Percentiles rank a stretch among this genome's conserved stretches.
Conservation (phyloP, 2,888 invertebrate species). For the Plusia festucae region DNA sequence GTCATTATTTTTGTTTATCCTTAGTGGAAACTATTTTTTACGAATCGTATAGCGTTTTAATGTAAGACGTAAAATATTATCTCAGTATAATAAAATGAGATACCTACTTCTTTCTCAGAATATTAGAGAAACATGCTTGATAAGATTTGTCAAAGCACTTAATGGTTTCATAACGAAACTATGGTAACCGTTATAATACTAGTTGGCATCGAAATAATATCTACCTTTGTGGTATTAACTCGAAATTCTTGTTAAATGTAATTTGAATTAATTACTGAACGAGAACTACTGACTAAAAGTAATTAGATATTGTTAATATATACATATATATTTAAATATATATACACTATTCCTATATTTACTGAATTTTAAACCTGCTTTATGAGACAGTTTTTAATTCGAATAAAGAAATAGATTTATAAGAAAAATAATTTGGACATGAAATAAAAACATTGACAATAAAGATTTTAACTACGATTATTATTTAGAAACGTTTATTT, state of each 20-base stretch:
- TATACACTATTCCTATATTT: slow-evolving; percentile 14
- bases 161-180: background rate
- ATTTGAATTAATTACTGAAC: slow-evolving; percentile 11
- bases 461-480: slow-evolving; percentile 44
- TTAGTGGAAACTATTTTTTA: slow-evolving; percentile 11
- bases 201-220: background rate
- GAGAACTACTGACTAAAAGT: slow-evolving; percentile 25
- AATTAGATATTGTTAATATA: slow-evolving; percentile 23
- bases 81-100: slow-evolving; percentile 4
- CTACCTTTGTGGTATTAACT: background rate
- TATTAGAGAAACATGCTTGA: background rate
- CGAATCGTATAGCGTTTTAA: slow-evolving; percentile 9
- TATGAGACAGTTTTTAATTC: slow-evolving; percentile 20
- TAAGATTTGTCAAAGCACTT: slow-evolving; percentile 10
- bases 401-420: slow-evolving; percentile 8
- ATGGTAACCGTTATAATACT: background rate
- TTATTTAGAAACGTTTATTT: slow-evolving; percentile 37
- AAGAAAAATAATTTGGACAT: slow-evolving; percentile 32
- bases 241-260: background rate
- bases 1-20: slow-evolving; percentile 8
- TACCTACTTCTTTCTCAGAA: background rate
- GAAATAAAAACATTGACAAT: slow-evolving; percentile 71
- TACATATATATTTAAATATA: no score
- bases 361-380: slow-evolving; percentile 34
- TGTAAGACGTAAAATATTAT: slow-evolving; percentile 1